Percentiles rank a stretch among this genome's conserved stretches.
These are phyloP conservation scores for Platichthys flesus DNA, from an alignment of 2,113 vertebrate genomes.

Conservation along the genomic window DNA sequence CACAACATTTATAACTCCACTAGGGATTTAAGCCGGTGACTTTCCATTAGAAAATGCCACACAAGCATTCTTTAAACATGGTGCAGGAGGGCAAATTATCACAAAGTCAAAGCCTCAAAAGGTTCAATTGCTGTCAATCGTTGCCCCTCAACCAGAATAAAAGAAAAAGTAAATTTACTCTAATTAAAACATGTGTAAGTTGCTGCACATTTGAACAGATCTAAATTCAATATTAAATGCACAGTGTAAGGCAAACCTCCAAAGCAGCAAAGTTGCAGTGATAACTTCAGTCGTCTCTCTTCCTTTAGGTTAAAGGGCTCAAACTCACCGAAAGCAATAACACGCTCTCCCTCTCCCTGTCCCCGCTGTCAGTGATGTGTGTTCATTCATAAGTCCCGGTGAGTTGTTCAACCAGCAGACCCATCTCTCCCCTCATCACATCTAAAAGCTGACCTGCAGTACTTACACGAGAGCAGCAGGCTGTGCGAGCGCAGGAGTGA, in stretches of 20 bases:
- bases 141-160: constrained; percentile 1
- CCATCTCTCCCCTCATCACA: constrained; percentile 37
- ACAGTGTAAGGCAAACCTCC: not conserved
- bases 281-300: not conserved
- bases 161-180: not conserved
- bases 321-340: constrained; percentile 66
- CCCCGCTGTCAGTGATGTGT: constrained; percentile 34
- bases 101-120: constrained; percentile 24
- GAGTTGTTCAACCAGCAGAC: constrained; percentile 44
- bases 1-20: constrained; percentile 64
- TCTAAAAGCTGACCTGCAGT: constrained; percentile 46
- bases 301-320: not conserved
- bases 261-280: not conserved
- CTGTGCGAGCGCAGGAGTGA: constrained; percentile 35
- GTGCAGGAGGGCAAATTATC: constrained; percentile 46
- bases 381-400: constrained; percentile 62
- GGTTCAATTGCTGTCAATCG: constrained; percentile 37
- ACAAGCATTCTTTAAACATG: constrained; percentile 60
- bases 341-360: constrained; percentile 43
- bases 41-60: constrained; percentile 61
- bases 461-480: constrained; percentile 68
- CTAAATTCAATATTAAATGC: not conserved
- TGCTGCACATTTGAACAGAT: not conserved
- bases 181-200: not conserved
- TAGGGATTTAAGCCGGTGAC: constrained; percentile 62